Base-by-base conservation (phyloP, 2,888 invertebrate genomes). In the Furcula furcula region DNA sequence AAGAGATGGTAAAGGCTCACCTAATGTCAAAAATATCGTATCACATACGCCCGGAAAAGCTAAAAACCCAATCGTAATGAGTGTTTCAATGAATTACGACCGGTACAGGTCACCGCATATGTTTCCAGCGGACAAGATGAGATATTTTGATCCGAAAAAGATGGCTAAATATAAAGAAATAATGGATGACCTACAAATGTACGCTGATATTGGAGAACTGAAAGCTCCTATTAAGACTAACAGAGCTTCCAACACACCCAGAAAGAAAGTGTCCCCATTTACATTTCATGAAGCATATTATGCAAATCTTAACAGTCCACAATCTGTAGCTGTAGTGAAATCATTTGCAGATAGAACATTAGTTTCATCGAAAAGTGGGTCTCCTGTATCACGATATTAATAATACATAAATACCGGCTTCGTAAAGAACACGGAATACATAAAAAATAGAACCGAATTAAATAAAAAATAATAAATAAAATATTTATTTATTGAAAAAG, bases 171-270 rank as follows among this genome's bases (percentile, higher is more conserved):
- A 85, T 46, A 66, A 61, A 12, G 83, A 86, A 55, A 82, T 87
- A 23, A 81, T 87, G 71, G 59, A 70, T 20, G 70, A 65, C 14
- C 50, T 81, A 7, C 53, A 71, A 46, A 68, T 71, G 47, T 80
- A 73, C 34, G 77, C 79, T 0, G 77, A 80, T 44, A 51, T 79
- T 15, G 61, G 61, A 7, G 73, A 75, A 14, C 10, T 73, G 10
- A 69, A 70, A 31, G 60, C 65, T 3, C 69, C 73, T 2, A 39
- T 46, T 1, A 84, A 69, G 40, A 59, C 77, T 0, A 84, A 77
- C 37, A 68, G 86, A 43, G 87, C 87, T 13, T 81, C 75, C 2
- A 85, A 85, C 43, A 85, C 84, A 9, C 59, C 69, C 1, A 54
- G 49, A 14, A 73, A 69, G 35, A 70, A 58, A 40, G 34, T 64